Evolutionary conservation across 2,888 invertebrate genomes (phyloP).

Genomic region (Agriopis marginaria): DNA sequence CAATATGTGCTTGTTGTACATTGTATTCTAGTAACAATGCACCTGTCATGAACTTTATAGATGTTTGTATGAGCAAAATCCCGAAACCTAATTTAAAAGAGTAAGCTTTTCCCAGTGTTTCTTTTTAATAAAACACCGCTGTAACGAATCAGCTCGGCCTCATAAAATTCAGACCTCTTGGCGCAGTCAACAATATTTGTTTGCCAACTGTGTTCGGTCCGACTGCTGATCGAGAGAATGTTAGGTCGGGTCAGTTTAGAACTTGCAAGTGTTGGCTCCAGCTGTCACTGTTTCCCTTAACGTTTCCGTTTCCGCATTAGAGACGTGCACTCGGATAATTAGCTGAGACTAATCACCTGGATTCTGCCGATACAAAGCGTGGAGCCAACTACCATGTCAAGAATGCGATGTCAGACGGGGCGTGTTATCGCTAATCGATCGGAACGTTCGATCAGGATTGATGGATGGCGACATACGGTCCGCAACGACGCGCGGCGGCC

Average conservation of each 20-base stretch:
- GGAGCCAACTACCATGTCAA: conserved; percentile 61
- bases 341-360: conserved; percentile 32
- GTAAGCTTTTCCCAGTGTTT: conserved; percentile 36
- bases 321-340: conserved; percentile 13
- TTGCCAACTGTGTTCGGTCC: conserved; percentile 43
- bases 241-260: conserved; percentile 15
- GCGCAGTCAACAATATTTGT: conserved; percentile 39
- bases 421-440: conserved; percentile 75
- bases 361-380: conserved; percentile 50
- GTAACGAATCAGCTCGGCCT: conserved; percentile 39
- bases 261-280: conserved; percentile 9
- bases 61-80: conserved; percentile 1
- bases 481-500: conserved; percentile 62
- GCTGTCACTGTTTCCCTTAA: conserved; percentile 5
- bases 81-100: conserved; percentile 32
- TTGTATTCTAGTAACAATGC: background rate
- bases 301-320: conserved; percentile 4
- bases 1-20: background rate
- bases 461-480: conserved; percentile 77
- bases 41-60: background rate
- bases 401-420: conserved; percentile 64
- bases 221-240: conserved; percentile 20
- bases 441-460: conserved; percentile 78
- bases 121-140: conserved; percentile 28
- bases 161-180: conserved; percentile 45